Conservation (phyloP, 2,113 vertebrate species). For the Percopsis transmontana region DNA sequence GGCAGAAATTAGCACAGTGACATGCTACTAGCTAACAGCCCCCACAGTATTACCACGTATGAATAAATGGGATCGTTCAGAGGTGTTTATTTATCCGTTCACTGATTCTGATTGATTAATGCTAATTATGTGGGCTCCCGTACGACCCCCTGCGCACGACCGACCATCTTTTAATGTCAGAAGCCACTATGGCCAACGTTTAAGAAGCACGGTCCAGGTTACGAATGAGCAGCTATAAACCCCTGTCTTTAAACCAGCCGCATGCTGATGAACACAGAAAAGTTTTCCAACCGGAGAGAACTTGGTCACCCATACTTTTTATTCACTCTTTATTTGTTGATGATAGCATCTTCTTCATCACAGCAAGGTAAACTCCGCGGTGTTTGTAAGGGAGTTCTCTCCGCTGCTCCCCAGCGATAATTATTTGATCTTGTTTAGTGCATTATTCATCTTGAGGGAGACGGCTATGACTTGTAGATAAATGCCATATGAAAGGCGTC, state of each 20-base stretch:
- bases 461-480: conserved; percentile 77
- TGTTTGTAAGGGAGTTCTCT: conserved; percentile 72
- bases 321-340: conserved; percentile 43
- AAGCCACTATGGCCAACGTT: too few relatives aligned
- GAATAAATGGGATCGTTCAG: conserved; percentile 22
- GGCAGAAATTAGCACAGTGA: conserved; percentile 54
- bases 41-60: conserved; percentile 12
- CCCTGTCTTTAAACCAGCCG: too few relatives aligned
- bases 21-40: conserved; percentile 41
- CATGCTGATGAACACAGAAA: too few relatives aligned
- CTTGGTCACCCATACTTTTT: too few relatives aligned
- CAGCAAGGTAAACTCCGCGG: conserved; percentile 69
- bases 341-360: conserved; percentile 41
- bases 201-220: too few relatives aligned
- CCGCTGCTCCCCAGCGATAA: conserved; percentile 72
- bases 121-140: not conserved
- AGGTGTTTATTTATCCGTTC: conserved; percentile 11
- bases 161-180: too few relatives aligned
- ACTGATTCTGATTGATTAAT: not conserved
- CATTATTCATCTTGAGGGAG: conserved; percentile 83
- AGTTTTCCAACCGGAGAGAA: too few relatives aligned
- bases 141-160: too few relatives aligned
- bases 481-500: conserved; percentile 81
- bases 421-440: conserved; percentile 83
- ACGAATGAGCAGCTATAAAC: too few relatives aligned